Evolutionary conservation across 2,888 invertebrate species (phyloP).

Genomic region (Eristalis tenax): DNA sequence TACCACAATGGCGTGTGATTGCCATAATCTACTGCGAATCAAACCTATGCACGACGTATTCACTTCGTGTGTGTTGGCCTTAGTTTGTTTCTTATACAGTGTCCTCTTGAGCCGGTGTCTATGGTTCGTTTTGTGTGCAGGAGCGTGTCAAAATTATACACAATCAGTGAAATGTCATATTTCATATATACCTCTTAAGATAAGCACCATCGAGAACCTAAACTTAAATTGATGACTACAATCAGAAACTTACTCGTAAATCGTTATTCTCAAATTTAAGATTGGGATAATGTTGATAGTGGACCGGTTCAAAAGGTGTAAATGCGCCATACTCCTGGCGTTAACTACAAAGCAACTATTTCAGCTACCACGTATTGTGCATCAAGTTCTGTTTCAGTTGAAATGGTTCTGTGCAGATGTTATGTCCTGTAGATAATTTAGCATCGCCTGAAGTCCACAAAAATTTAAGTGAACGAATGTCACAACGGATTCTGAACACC

Average conservation of each 20-base stretch:
- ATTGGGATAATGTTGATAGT: background rate
- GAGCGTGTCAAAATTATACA: background rate
- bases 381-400: too few relatives aligned
- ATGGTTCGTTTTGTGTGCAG: background rate
- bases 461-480: too few relatives aligned
- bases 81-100: background rate
- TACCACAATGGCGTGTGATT: background rate
- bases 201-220: background rate
- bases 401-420: too few relatives aligned
- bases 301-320: too few relatives aligned
- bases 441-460: too few relatives aligned
- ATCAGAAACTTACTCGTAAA: background rate
- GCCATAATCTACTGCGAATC: background rate
- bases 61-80: background rate
- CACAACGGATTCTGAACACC: too few relatives aligned
- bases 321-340: too few relatives aligned
- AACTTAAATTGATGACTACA: background rate
- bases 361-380: too few relatives aligned
- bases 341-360: too few relatives aligned
- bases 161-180: background rate
- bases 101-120: background rate
- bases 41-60: background rate
- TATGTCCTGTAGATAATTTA: too few relatives aligned
- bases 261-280: background rate
- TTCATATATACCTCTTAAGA: background rate